phyloP scores from a whole-genome alignment of 2,113 vertebrate genomes.

The Ariopsis seemanni region DNA sequence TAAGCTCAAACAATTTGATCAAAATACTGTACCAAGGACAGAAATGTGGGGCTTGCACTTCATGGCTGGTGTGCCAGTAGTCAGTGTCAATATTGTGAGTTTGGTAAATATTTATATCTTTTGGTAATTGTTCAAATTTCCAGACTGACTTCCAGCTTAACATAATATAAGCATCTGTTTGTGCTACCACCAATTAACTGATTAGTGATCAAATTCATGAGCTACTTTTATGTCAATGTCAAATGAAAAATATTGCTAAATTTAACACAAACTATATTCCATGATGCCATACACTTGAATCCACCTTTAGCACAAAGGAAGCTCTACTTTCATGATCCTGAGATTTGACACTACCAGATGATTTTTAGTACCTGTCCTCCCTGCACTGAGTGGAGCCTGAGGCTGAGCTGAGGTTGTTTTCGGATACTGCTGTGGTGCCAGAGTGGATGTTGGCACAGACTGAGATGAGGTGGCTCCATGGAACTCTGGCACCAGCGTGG shows the following conservation, averaged over 20 bases:
- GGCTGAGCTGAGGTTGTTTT: conserved; percentile 17
- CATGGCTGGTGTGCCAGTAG: neutral
- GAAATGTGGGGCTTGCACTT: neutral
- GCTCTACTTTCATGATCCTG: conserved; percentile 5
- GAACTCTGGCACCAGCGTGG: conserved; percentile 52
- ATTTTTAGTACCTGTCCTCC: conserved; percentile 71
- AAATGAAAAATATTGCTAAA: neutral
- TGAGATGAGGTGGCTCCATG: conserved; percentile 5
- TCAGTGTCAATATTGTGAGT: neutral
- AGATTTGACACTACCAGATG: neutral
- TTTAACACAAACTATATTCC: neutral
- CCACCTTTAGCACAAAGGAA: conserved; percentile 23
- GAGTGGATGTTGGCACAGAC: conserved; percentile 13
- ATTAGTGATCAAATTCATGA: neutral
- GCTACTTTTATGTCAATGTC: neutral
- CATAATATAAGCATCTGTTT: neutral
- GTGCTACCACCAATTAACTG: neutral
- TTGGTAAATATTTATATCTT: neutral
- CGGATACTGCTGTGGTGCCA: conserved; percentile 10
- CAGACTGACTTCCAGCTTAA: neutral
- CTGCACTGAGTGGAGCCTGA: conserved; percentile 69
- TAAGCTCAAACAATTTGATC: too few relatives aligned
- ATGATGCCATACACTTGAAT: conserved; percentile 34
- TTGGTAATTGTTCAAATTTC: neutral
- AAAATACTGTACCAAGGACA: neutral